Conservation (phyloP, 2,797 vertebrate genomes). For the Cuculus canorus region DNA sequence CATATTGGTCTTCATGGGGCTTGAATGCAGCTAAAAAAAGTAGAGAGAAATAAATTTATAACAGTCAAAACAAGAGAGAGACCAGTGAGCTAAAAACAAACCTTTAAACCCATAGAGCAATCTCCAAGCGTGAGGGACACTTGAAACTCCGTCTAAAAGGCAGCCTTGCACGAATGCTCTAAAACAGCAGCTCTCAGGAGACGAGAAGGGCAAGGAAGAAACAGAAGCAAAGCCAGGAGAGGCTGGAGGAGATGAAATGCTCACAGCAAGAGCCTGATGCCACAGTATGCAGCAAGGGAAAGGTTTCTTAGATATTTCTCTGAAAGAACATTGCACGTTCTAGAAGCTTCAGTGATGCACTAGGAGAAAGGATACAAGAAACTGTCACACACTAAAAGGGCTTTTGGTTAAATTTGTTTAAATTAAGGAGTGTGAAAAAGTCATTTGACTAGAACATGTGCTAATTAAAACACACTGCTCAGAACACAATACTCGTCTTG, state of each 20-base stretch:
- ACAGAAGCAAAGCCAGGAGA: no score
- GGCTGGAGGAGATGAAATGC: accelerated
- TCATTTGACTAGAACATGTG: background rate
- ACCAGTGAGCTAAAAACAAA: background rate
- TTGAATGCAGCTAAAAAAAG: background rate
- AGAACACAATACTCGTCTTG: background rate
- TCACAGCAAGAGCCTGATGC: accelerated
- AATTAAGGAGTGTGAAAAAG: background rate
- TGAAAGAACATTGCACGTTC: accelerated
- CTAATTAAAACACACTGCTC: background rate
- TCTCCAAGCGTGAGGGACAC: background rate
- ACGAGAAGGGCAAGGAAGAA: background rate
- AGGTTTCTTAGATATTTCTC: background rate
- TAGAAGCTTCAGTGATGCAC: background rate
- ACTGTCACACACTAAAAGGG: background rate
- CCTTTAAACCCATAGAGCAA: background rate
- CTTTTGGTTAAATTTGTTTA: background rate
- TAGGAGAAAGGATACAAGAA: background rate
- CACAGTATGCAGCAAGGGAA: background rate
- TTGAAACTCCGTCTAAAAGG: background rate
- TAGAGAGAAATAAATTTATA: background rate
- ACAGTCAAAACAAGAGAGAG: background rate
- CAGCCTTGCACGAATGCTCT: background rate
- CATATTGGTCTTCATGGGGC: background rate
- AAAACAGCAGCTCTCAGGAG: background rate